phyloP scores from a whole-genome alignment of 1,140 invertebrate genomes.

The Drosophila guanche region DNA sequence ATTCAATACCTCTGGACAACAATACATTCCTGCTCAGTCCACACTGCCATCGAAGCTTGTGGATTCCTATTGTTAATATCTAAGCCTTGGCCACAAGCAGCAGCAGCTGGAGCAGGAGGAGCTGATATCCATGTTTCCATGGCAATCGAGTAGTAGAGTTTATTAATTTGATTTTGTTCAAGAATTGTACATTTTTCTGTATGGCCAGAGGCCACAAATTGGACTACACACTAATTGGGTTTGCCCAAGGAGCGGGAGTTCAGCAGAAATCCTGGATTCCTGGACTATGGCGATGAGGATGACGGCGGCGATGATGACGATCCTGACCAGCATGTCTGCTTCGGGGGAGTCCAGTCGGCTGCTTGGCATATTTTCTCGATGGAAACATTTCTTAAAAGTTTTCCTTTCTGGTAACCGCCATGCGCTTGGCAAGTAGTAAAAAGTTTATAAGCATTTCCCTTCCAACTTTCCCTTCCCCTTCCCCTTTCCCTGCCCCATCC shows the following conservation, averaged over 20 bases:
- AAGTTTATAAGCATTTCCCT: conserved; percentile 60
- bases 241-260: conserved; percentile 3
- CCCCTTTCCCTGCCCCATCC: too few species aligned
- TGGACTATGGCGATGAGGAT: too few species aligned
- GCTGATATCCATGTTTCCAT: conserved; percentile 34
- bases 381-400: conserved; percentile 54
- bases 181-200: conserved; percentile 22
- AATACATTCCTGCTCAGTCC: neutral
- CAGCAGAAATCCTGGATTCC: neutral
- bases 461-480: neutral
- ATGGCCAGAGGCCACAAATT: conserved; percentile 51
- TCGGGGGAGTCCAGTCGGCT: neutral
- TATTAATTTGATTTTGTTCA: conserved; percentile 56
- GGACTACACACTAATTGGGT: conserved; percentile 65
- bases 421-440: conserved; percentile 36
- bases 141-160: conserved; percentile 34
- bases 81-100: conserved; percentile 35
- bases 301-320: neutral
- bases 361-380: conserved; percentile 37
- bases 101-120: neutral
- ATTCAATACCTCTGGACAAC: conserved; percentile 6
- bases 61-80: conserved; percentile 59
- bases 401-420: conserved; percentile 44
- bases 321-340: conserved; percentile 2
- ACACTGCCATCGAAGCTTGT: conserved; percentile 13